Evolutionary conservation across 2,113 vertebrate species (phyloP).

Genomic region (Clarias magur): DNA sequence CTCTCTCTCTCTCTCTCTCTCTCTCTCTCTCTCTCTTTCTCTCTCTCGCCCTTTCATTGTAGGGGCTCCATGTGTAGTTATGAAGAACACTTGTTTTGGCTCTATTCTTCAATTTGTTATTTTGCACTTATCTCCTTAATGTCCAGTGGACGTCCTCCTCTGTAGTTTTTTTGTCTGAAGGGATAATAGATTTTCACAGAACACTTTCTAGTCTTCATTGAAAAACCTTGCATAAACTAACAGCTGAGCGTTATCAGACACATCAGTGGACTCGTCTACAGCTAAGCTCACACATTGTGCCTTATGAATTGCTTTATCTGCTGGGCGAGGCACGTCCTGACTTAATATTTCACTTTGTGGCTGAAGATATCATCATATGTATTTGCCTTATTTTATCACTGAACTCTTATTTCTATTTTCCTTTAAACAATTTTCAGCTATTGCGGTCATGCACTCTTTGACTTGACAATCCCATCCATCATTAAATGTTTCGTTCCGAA

Average conservation of each 20-base stretch:
- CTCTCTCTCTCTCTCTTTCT: too few species aligned
- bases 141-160: slow-evolving; percentile 45
- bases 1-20: not conserved
- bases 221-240: slow-evolving; percentile 46
- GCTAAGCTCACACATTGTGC: not conserved
- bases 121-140: not conserved
- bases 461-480: too few species aligned
- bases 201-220: slow-evolving; percentile 35
- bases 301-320: too few species aligned
- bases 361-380: too few species aligned
- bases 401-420: too few species aligned
- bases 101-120: not conserved
- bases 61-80: slow-evolving; percentile 6
- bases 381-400: too few species aligned
- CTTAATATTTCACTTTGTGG: too few species aligned
- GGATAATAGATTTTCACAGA: slow-evolving; percentile 51
- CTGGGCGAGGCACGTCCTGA: too few species aligned
- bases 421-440: too few species aligned
- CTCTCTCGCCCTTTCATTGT: not conserved
- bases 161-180: slow-evolving; percentile 45
- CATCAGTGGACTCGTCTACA: slow-evolving; percentile 7
- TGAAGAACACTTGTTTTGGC: not conserved
- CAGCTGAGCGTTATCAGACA: slow-evolving; percentile 35
- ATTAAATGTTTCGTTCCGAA: too few species aligned
- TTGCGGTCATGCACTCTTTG: too few species aligned